These are phyloP conservation scores for Schlechtendalia chinensis DNA, from an alignment of 1,140 invertebrate species.

Conservation along the genomic window DNA sequence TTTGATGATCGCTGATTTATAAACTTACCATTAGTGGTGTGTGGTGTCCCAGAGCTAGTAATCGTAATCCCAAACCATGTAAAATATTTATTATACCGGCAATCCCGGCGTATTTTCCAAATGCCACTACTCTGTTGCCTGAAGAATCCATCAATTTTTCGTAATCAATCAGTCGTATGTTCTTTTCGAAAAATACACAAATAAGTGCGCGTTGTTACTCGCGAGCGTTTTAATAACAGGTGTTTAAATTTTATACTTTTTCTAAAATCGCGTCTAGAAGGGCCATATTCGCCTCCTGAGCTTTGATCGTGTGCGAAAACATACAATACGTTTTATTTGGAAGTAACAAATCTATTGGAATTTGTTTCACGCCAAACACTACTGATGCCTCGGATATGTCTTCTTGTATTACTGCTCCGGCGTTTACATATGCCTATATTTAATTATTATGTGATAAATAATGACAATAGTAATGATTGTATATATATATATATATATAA, in stretches of 20 bases:
- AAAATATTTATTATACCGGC: constrained; percentile 99
- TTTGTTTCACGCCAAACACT: constrained; percentile 97
- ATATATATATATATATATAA: not conserved
- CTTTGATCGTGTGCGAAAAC: constrained; percentile 99
- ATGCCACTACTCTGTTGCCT: constrained; percentile 91
- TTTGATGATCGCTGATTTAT: not conserved
- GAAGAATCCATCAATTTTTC: constrained; percentile 89
- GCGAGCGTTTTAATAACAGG: not conserved
- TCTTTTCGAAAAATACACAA: constrained; percentile 61
- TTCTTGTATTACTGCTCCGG: constrained; percentile 90
- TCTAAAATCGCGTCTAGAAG: constrained; percentile 93
- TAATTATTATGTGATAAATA: not conserved
- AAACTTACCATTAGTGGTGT: constrained; percentile 93
- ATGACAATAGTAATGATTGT: not conserved
- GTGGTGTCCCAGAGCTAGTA: constrained; percentile 95
- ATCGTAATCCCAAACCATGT: constrained; percentile 89
- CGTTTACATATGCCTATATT: constrained; percentile 74
- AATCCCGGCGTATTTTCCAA: constrained; percentile 98
- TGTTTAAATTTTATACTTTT: constrained; percentile 63
- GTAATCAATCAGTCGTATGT: constrained; percentile 95
- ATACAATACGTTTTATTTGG: constrained; percentile 97
- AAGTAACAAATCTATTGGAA: constrained; percentile 88
- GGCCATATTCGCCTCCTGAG: constrained; percentile 97
- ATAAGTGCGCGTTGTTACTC: not conserved
- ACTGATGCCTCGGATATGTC: constrained; percentile 94